Evolutionary conservation across 92 coral and sea anemone genomes (phyloP).

Genomic region (Zoanthus gigantus): DNA sequence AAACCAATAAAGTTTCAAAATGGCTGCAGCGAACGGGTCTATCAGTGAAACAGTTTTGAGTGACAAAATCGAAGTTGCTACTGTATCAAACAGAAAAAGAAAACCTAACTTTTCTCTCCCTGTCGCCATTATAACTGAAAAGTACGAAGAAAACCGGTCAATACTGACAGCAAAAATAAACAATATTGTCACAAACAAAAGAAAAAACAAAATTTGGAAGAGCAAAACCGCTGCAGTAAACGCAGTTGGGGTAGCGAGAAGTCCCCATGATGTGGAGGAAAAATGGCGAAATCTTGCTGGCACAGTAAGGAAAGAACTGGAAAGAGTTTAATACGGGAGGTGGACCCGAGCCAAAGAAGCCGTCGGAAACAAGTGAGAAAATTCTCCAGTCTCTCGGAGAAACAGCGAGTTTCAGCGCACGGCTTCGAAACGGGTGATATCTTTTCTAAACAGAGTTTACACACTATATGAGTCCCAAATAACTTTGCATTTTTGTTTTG

Average conservation of each 20-base stretch:
- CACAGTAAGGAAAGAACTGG: neutral
- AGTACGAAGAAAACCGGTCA: neutral
- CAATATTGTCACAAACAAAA: neutral
- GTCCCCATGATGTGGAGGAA: neutral
- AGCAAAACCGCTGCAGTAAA: slow-evolving; percentile 11
- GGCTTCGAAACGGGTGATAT: slow-evolving; percentile 12
- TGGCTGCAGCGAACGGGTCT: neutral
- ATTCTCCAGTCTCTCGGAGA: slow-evolving; percentile 3
- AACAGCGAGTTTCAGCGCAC: slow-evolving; percentile 11
- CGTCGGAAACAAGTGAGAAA: neutral
- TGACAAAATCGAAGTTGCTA: neutral
- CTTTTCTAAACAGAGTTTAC: neutral
- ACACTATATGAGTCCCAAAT: neutral
- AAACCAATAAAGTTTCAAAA: slow-evolving; percentile 8
- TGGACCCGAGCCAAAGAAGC: slow-evolving; percentile 1
- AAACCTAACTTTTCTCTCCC: neutral
- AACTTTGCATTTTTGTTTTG: neutral
- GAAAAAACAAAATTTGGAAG: neutral
- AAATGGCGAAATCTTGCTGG: neutral
- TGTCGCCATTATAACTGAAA: neutral
- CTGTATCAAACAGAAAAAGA: slow-evolving; percentile 2
- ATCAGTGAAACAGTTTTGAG: neutral
- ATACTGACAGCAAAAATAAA: neutral
- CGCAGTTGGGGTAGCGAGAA: neutral
- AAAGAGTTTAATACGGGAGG: neutral